Evolutionary conservation across 2,888 invertebrate genomes (phyloP).

Genomic region (Norana najaformis): DNA sequence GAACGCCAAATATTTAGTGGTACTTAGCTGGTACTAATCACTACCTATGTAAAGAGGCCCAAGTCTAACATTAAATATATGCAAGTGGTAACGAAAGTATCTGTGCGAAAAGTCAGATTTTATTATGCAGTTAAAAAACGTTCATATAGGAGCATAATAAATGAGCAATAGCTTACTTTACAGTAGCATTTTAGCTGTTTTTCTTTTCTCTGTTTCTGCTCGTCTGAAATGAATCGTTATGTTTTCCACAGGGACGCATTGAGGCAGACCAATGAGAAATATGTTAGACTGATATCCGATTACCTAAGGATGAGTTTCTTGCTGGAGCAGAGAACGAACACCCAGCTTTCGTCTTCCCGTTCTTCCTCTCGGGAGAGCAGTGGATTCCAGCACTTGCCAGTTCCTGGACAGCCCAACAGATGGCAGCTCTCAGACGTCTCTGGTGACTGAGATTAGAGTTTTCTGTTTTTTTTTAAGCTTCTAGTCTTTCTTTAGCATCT

Average conservation of each 20-base stretch:
- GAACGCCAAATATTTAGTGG: background rate
- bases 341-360: background rate
- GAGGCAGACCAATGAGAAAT: constrained; percentile 7
- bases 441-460: background rate
- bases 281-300: background rate
- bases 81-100: no score
- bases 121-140: no score
- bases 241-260: background rate
- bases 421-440: background rate
- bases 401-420: background rate
- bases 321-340: background rate
- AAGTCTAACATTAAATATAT: background rate
- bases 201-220: no score
- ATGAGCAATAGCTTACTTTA: no score
- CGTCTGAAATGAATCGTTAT: background rate
- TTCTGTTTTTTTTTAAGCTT: background rate
- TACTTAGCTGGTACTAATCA: background rate
- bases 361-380: background rate
- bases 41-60: background rate
- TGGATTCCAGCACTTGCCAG: background rate
- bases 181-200: no score
- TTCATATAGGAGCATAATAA: no score
- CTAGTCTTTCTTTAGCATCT: background rate
- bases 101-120: no score
- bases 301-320: background rate